Percentiles rank a stretch among this genome's conserved stretches.
phyloP scores from a whole-genome alignment of 2,888 invertebrate genomes.

The Drosophila multiciliata region DNA sequence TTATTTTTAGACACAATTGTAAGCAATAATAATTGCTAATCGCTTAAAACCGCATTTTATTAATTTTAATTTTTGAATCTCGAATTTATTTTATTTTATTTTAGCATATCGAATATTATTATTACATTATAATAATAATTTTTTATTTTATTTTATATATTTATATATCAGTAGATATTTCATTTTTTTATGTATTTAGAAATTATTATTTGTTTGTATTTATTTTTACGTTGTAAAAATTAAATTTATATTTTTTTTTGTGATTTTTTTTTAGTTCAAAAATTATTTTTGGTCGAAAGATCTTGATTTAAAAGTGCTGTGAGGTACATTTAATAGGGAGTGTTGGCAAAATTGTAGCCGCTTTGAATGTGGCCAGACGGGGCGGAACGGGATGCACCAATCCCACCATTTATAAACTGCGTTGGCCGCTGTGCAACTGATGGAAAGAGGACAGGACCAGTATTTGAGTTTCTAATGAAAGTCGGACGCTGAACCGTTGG shows the following conservation, averaged over 20 bases:
- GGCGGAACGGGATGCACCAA: background rate
- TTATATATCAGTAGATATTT: background rate
- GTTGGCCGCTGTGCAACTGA: background rate
- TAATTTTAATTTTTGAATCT: background rate
- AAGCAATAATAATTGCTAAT: background rate
- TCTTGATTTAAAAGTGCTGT: background rate
- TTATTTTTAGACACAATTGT: background rate
- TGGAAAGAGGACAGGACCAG: background rate
- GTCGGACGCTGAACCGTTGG: background rate
- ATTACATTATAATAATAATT: background rate
- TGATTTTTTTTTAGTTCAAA: background rate
- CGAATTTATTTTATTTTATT: background rate
- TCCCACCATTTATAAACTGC: background rate
- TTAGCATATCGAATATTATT: background rate
- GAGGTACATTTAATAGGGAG: background rate
- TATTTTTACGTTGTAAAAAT: background rate
- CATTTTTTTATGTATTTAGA: background rate
- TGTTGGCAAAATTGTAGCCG: background rate
- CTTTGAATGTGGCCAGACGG: constrained; percentile 1
- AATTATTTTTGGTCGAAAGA: background rate
- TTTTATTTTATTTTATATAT: no score
- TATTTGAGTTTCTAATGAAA: background rate
- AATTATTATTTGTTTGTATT: background rate
- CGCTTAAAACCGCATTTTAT: constrained; percentile 7
- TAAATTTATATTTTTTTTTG: background rate